Base-by-base conservation (phyloP, 2,113 vertebrate species). In the Ochotona princeps region DNA sequence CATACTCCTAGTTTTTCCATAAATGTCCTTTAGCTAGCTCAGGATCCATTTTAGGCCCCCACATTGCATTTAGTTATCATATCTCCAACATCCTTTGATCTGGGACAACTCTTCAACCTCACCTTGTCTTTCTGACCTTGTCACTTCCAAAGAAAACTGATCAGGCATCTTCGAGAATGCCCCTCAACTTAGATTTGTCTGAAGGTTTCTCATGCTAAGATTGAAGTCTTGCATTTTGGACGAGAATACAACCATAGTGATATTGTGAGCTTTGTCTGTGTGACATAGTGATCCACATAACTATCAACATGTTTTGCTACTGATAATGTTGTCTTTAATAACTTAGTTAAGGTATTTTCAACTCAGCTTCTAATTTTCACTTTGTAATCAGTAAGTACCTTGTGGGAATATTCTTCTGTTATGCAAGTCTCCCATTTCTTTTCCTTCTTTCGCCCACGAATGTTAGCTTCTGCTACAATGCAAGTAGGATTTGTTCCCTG, bases 321-420 rank as follows among this genome's bases (percentile, higher is more conserved):
- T n/a, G 47, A 49, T 38, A n/a, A 79, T n/a, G 26, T 10, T 76
- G 79, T 32, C 30, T 61, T 78, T 89, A 38, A n/a, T 26, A 30
- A 32, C 57, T 91, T 54, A 61, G 70, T n/a, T 60, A 82, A 89
- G 75, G 14, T 17, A 12, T 28, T n/a, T 17, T 93, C 57, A 79
- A 20, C 28, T 32, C 20, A 2, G 20, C n/a, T 93, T 86, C 91
- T 84, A 0, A 25, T 73, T 67, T 70, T 47, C 30, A 25, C 61
- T 72, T 90, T 57, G 57, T 54, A 75, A 74, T 90, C 57, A 83
- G n/a, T 87, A 69, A 88, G 69, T 69, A 49, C 54, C 38, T 88
- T 84, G 47, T 72, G 17, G 38, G 38, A 21, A 74, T 80, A 28
- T 26, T 14, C 30, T 63, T 82, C 35, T 25, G 67, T 21, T 72